phyloP scores from a whole-genome alignment of 2,888 invertebrate genomes.

The Macropis europaea region DNA sequence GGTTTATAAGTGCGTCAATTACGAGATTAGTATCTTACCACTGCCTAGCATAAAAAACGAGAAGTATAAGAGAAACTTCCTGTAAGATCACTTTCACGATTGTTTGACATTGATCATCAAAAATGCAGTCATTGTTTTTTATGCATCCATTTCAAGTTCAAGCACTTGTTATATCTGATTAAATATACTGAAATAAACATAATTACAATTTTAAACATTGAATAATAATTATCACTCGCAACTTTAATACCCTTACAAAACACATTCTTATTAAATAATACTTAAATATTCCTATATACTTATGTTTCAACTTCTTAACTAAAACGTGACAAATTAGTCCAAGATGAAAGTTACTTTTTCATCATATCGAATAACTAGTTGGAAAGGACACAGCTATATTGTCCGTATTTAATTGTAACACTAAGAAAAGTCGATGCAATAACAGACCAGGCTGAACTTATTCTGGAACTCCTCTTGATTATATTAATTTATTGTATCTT shows the following conservation, averaged over 20 bases:
- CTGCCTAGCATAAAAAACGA: constrained; percentile 28
- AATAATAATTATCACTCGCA: no score
- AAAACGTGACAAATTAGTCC: no score
- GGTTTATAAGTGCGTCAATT: constrained; percentile 40
- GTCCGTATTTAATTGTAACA: no score
- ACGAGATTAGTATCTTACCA: constrained; percentile 54
- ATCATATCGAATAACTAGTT: no score
- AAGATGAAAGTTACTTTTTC: no score
- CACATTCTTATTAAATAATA: no score
- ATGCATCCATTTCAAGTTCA: constrained; percentile 18
- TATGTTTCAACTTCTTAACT: no score
- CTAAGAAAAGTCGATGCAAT: no score
- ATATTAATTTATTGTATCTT: background rate
- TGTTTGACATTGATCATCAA: constrained; percentile 35
- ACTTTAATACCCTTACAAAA: no score
- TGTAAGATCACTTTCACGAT: constrained; percentile 57
- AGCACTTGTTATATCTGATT: background rate
- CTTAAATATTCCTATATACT: no score
- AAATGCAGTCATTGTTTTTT: constrained; percentile 31
- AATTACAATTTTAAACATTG: background rate
- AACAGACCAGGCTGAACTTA: no score
- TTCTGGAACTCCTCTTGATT: background rate
- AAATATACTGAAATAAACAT: background rate
- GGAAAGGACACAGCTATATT: no score
- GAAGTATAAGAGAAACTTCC: constrained; percentile 59